phyloP scores from a whole-genome alignment of 2,888 invertebrate genomes.

The Entomobrya proxima region DNA sequence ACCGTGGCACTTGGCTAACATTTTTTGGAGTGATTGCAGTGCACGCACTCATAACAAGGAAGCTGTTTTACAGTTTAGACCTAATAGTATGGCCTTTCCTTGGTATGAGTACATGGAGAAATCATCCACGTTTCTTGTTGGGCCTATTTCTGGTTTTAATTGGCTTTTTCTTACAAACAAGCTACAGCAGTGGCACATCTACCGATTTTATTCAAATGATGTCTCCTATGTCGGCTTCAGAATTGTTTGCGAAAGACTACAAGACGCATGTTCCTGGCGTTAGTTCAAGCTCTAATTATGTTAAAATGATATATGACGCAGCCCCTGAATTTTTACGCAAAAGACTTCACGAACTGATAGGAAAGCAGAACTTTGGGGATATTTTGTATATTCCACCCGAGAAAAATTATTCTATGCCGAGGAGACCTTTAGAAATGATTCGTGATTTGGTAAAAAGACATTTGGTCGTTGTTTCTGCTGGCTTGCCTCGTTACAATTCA shows the following conservation, averaged over 20 bases:
- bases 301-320: not conserved
- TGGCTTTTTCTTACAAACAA: conserved; percentile 1
- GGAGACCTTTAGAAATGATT: not conserved
- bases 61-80: conserved; percentile 2
- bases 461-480: not conserved
- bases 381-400: not conserved
- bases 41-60: not conserved
- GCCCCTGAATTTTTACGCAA: conserved; percentile 25
- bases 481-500: conserved; percentile 23
- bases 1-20: not conserved
- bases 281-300: not conserved
- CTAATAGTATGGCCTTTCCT: conserved; percentile 17
- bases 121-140: not conserved
- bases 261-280: conserved; percentile 5
- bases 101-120: conserved; percentile 17
- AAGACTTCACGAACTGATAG: conserved; percentile 13
- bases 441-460: conserved; percentile 5
- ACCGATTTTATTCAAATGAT: conserved; percentile 39
- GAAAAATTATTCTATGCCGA: not conserved
- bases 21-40: not conserved
- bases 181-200: conserved; percentile 33
- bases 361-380: not conserved
- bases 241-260: not conserved
- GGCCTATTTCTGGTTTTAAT: not conserved
- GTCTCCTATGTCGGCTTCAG: not conserved